Evolutionary conservation across 1,140 invertebrate genomes (phyloP), one percentile per base, ranked within the genome.

Genomic region (Teleopsis dalmanni): DNA sequence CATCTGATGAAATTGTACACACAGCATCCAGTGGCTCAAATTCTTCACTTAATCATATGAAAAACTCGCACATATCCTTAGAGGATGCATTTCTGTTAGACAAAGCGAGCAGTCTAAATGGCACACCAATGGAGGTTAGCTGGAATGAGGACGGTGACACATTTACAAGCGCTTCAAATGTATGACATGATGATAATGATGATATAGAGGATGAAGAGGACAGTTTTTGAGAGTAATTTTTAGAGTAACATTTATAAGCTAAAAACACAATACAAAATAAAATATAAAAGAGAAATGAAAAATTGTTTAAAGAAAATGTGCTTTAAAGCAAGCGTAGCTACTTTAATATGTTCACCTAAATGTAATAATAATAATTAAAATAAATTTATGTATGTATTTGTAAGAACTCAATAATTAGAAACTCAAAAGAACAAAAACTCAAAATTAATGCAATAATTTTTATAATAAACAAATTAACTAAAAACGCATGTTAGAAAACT

Each of bases 121-220:
- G 63, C 10, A 73, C 72, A 2, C 72, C 72, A 5, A 73, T 73
- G 72, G 72, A 73, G 49, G 70, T 73, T 6, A 73, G 72, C 52
- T 73, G 72, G 72, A 73, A 70, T 11, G 71, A 73, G 38, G 72
- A 73, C 53, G 66, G 57, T 26, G 70, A 72, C 46, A 55, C 31
- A 16, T 29, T 53, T n/a, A 19, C 38, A 16, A 47, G 27, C 27
- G 52, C 52, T 35, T 57, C 56, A 14, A 51, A 31, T 19, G 53
- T 53, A 53, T 57, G 56, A 57, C 51, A 51, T 19, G 48, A 50
- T 34, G 43, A 29, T 31, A 25, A 47, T 38, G 42, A 46, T 31
- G 50, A 48, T 18, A 35, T 45, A 26, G 52, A 50, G 29, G 52
- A 50, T 6, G 52, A 47, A 21, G 52, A 54, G 16, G 57, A 50